Percentiles rank a stretch among this genome's conserved stretches.
Evolutionary conservation across 37 sponge, comb jelly and placozoan species (phyloP).

Genomic region (Lycopodina hypogea): DNA sequence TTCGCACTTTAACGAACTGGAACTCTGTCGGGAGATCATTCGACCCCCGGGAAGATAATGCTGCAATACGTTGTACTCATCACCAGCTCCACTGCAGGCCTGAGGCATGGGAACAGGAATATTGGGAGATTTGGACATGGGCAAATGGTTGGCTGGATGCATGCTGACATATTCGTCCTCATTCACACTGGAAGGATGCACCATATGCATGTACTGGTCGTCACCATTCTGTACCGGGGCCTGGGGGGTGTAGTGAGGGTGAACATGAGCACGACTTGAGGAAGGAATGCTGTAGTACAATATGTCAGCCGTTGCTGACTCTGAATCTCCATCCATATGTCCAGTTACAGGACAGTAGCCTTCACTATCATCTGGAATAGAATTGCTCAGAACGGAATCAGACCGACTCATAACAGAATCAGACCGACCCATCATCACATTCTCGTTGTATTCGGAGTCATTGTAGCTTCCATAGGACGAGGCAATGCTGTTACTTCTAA

Average conservation of each 20-base stretch:
- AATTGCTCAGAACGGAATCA: neutral
- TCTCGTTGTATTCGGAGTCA: neutral
- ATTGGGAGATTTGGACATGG: neutral
- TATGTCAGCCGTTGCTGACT: neutral
- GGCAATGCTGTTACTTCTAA: neutral
- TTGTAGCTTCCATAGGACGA: neutral
- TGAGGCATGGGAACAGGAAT: neutral
- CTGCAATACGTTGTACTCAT: neutral
- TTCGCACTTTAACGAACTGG: neutral
- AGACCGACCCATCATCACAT: neutral
- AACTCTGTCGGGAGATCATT: neutral
- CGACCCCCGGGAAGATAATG: neutral
- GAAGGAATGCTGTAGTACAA: neutral
- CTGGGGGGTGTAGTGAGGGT: neutral
- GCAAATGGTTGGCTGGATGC: neutral
- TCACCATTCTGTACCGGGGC: neutral
- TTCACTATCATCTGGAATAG: conserved; percentile 7
- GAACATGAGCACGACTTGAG: neutral
- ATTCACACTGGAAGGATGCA: conserved; percentile 1
- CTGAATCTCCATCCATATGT: conserved; percentile 20
- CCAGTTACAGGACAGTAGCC: conserved; percentile 8
- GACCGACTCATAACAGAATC: neutral
- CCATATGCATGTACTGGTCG: conserved; percentile 29
- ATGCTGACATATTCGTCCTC: conserved; percentile 21
- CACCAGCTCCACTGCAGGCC: neutral